A percentile compares a stretch with the other conserved stretches of the same genome.
phyloP scores from a whole-genome alignment of 2,113 vertebrate species.

The Accipiter virgatus region DNA sequence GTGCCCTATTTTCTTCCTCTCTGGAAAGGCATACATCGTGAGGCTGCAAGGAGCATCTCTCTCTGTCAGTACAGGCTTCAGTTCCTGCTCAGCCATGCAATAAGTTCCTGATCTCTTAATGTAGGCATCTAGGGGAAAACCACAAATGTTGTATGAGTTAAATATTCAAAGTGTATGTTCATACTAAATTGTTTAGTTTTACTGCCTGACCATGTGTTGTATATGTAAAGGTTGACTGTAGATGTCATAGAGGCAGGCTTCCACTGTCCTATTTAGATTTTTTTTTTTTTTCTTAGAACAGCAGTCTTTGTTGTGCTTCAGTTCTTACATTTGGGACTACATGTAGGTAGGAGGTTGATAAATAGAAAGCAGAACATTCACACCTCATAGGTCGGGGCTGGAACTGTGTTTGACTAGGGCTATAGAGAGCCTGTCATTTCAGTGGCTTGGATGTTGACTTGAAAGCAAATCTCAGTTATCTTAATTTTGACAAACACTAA shows the following conservation, averaged over 20 bases:
- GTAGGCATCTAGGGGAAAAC: not conserved
- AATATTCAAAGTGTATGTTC: not conserved
- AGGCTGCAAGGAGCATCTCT: not conserved
- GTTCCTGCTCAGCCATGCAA: not conserved
- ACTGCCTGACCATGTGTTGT: not conserved
- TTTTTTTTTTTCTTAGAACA: not conserved
- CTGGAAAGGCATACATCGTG: not conserved
- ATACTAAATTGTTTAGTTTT: not conserved
- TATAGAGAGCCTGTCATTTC: not conserved
- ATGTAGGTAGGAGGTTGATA: not conserved
- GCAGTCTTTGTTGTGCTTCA: not conserved
- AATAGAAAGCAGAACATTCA: not conserved
- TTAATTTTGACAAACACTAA: not conserved
- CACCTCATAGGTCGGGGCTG: not conserved
- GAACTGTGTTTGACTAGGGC: not conserved
- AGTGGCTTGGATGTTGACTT: not conserved
- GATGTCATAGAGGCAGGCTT: not conserved
- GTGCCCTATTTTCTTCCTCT: not conserved
- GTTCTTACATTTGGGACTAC: not conserved
- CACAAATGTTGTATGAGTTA: not conserved
- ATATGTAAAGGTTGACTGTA: accelerated
- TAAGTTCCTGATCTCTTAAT: not conserved
- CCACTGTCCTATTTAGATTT: not conserved
- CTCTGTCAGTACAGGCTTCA: not conserved
- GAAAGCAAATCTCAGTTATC: not conserved